phyloP scores from a whole-genome alignment of 2,113 vertebrate species.

The Oreocharis arfaki region DNA sequence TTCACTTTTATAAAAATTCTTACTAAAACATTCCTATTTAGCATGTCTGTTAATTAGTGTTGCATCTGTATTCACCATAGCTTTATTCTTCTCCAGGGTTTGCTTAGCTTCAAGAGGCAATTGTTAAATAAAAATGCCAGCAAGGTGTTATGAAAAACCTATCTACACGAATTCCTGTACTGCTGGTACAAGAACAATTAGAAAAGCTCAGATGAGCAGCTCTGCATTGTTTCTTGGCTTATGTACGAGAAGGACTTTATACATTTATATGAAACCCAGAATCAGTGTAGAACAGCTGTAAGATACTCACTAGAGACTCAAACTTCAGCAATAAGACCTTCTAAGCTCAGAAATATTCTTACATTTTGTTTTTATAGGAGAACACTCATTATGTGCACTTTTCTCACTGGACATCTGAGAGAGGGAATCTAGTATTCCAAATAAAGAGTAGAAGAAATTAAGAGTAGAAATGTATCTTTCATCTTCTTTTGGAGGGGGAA shows the following conservation, averaged over 20 bases:
- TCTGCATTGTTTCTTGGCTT: slow-evolving; percentile 29
- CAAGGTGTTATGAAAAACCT: slow-evolving; percentile 49
- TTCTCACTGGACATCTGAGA: background rate
- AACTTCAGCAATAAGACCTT: background rate
- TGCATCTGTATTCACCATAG: background rate
- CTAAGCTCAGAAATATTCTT: background rate
- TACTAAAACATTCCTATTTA: background rate
- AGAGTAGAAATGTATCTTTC: background rate
- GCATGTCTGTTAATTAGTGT: slow-evolving; percentile 52
- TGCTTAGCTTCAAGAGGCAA: slow-evolving; percentile 53
- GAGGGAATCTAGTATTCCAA: background rate
- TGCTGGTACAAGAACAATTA: slow-evolving; percentile 45
- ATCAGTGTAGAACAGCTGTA: slow-evolving; percentile 12
- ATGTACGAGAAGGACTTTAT: background rate
- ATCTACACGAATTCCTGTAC: slow-evolving; percentile 52
- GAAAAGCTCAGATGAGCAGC: slow-evolving; percentile 14
- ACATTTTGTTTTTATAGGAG: background rate
- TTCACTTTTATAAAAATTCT: background rate
- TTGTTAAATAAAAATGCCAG: slow-evolving; percentile 50
- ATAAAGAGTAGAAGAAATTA: background rate
- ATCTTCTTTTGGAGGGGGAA: background rate
- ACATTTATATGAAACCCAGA: background rate
- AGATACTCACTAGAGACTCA: background rate
- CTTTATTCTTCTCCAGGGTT: slow-evolving; percentile 53
- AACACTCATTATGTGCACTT: background rate